phyloP scores from a whole-genome alignment of 2,888 invertebrate genomes.

The Zaprionus bogoriensis region DNA sequence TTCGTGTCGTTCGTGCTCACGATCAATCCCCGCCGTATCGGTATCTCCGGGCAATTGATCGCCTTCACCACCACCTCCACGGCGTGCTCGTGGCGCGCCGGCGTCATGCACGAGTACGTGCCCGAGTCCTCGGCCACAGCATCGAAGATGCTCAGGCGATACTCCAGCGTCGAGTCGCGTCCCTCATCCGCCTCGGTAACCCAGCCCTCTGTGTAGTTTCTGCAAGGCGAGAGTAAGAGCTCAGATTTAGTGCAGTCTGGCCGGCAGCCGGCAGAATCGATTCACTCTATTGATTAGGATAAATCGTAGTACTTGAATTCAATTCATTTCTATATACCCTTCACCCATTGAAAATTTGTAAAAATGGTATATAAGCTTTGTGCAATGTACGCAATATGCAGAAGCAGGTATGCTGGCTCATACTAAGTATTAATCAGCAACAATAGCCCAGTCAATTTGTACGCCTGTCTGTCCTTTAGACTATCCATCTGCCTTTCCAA shows the following conservation, averaged over 20 bases:
- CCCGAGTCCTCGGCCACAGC: conserved; percentile 93
- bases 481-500: too few relatives aligned
- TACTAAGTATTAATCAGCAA: too few relatives aligned
- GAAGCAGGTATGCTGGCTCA: too few relatives aligned
- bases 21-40: conserved; percentile 88
- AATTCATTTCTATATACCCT: too few relatives aligned
- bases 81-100: conserved; percentile 91
- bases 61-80: conserved; percentile 91
- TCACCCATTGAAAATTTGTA: too few relatives aligned
- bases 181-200: conserved; percentile 88
- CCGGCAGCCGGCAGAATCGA: not conserved
- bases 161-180: conserved; percentile 90
- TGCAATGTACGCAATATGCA: too few relatives aligned
- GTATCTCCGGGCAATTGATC: conserved; percentile 91
- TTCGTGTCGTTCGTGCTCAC: conserved; percentile 88
- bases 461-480: too few relatives aligned
- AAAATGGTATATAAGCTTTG: too few relatives aligned
- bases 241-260: not conserved
- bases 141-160: conserved; percentile 90
- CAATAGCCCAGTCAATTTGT: too few relatives aligned
- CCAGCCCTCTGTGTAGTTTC: conserved; percentile 91
- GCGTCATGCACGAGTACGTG: conserved; percentile 92
- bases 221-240: conserved; percentile 55
- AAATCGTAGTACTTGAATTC: too few relatives aligned
- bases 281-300: not conserved